These are phyloP conservation scores for Picathartes gymnocephalus DNA, from an alignment of 2,113 vertebrate genomes.

Conservation along the genomic window DNA sequence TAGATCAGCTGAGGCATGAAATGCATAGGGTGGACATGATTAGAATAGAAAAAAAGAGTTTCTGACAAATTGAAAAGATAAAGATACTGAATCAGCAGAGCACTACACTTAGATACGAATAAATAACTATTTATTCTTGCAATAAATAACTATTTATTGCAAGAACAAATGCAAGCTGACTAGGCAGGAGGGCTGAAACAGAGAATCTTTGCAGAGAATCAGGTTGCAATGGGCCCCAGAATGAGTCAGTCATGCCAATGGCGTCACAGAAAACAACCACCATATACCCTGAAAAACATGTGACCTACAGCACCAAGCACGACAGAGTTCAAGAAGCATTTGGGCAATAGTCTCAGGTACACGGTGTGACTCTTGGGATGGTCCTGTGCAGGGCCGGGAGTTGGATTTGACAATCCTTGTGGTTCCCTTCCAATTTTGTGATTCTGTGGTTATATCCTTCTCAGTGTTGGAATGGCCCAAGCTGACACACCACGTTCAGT, in stretches of 20 bases:
- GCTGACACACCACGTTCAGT: background rate
- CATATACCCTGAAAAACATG: background rate
- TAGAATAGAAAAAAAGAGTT: background rate
- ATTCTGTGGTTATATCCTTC: background rate
- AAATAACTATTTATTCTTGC: too few relatives aligned
- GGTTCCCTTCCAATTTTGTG: background rate
- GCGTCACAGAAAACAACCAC: background rate
- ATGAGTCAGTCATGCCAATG: background rate
- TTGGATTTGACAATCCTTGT: background rate
- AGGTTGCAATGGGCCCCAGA: background rate
- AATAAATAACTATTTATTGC: too few relatives aligned
- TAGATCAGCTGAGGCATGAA: fast-evolving
- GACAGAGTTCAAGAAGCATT: background rate
- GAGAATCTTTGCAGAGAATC: background rate
- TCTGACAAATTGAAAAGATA: background rate
- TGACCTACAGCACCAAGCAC: background rate
- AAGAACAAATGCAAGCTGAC: background rate
- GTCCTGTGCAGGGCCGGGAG: background rate
- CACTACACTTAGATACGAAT: background rate
- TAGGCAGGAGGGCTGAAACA: background rate
- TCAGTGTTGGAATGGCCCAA: background rate
- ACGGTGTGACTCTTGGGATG: too few relatives aligned
- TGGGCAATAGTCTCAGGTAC: background rate
- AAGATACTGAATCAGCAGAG: background rate
- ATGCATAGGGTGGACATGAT: background rate